A percentile compares a stretch with the other conserved stretches of the same genome.
Evolutionary conservation across 2,888 invertebrate genomes (phyloP).

Genomic region (Polylopha cassiicola): DNA sequence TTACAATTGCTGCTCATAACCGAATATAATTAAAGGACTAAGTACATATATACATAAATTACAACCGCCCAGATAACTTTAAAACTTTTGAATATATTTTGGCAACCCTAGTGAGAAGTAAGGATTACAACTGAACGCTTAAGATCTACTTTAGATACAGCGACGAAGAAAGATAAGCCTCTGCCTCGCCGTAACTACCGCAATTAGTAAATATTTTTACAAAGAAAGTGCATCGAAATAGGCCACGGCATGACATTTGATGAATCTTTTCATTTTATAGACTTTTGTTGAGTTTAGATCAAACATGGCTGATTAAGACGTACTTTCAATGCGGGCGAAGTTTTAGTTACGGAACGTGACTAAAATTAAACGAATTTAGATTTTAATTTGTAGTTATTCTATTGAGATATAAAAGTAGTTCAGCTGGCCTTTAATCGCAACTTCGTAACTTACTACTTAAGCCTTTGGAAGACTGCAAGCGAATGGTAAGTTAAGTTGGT

Average conservation of each 20-base stretch:
- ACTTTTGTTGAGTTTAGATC: constrained; percentile 21
- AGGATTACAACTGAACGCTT: constrained; percentile 24
- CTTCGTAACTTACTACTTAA: background rate
- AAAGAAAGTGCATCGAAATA: constrained; percentile 32
- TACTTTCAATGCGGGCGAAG: too few species aligned
- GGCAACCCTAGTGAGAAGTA: constrained; percentile 12
- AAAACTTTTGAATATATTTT: too few species aligned
- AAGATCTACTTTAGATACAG: constrained; percentile 23
- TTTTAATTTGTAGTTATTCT: too few species aligned
- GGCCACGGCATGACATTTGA: constrained; percentile 22
- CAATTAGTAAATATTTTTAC: constrained; percentile 49
- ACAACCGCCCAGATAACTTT: too few species aligned
- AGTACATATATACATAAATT: too few species aligned
- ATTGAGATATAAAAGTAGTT: constrained; percentile 11
- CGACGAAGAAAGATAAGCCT: constrained; percentile 21
- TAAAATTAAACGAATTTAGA: too few species aligned
- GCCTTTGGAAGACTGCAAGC: background rate
- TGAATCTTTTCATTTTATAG: constrained; percentile 23
- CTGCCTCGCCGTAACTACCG: constrained; percentile 28
- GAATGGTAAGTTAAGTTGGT: too few species aligned
- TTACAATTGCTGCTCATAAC: too few species aligned
- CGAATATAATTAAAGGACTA: too few species aligned
- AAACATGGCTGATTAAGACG: constrained; percentile 15
- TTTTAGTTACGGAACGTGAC: too few species aligned
- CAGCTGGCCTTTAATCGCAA: background rate